Conservation (phyloP, 2,888 invertebrate species). For the Ornithoptera alexandrae region DNA sequence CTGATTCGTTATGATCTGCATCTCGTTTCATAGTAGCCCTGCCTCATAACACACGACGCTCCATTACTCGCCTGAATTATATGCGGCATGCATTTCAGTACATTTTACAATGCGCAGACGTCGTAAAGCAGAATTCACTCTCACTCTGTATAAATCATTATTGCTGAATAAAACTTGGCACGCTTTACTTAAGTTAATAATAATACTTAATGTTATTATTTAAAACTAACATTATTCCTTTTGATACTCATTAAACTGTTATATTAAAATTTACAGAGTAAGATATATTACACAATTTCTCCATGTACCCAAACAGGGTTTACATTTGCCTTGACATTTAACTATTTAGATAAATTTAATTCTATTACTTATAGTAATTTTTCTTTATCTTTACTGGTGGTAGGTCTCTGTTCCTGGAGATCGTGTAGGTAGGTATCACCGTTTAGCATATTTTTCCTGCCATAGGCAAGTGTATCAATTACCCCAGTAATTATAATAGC, state of each 20-base stretch:
- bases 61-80: conserved; percentile 74
- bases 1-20: conserved; percentile 52
- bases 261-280: not conserved
- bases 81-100: conserved; percentile 61
- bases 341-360: no score
- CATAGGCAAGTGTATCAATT: no score
- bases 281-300: no score
- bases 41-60: conserved; percentile 63
- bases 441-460: no score
- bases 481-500: no score
- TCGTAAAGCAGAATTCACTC: conserved; percentile 58
- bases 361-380: no score
- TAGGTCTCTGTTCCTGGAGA: no score
- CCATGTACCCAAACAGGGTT: no score
- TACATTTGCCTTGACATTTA: no score
- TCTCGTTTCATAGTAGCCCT: conserved; percentile 52
- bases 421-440: no score
- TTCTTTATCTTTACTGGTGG: no score
- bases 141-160: conserved; percentile 50
- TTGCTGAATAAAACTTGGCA: conserved; percentile 21
- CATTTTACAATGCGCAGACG: conserved; percentile 68
- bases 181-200: conserved; percentile 1
- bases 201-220: not conserved
- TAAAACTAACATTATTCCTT: not conserved
- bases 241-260: not conserved